A percentile compares a stretch with the other conserved stretches of the same genome.
Evolutionary conservation across 2,113 vertebrate species (phyloP).

Genomic region (Chaenogobius annularis): DNA sequence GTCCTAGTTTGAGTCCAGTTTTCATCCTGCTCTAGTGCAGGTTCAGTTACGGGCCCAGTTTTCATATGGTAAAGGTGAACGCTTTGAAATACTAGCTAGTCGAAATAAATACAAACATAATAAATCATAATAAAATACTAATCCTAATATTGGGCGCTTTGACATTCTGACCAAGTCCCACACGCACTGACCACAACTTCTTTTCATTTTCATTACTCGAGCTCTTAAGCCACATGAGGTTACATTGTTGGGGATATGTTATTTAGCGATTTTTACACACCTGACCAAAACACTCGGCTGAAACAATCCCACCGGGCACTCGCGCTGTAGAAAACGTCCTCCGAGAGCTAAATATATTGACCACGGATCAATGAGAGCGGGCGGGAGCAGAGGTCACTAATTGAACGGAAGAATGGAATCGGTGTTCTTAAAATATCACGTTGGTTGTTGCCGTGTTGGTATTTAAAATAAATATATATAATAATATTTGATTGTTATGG

Average conservation of each 20-base stretch:
- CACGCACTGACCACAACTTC: neutral
- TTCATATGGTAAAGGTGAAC: too few relatives aligned
- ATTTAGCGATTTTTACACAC: constrained; percentile 1
- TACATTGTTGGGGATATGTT: neutral
- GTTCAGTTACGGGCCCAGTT: too few relatives aligned
- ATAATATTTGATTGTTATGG: constrained; percentile 23
- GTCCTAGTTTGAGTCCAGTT: too few relatives aligned
- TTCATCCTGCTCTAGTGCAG: too few relatives aligned
- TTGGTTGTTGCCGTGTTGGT: constrained; percentile 22
- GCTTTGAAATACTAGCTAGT: too few relatives aligned
- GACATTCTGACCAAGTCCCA: neutral
- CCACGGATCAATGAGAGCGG: constrained; percentile 47
- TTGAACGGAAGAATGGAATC: constrained; percentile 54
- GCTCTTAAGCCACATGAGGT: neutral
- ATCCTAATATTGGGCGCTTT: neutral
- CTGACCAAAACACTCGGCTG: neutral
- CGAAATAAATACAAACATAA: too few relatives aligned
- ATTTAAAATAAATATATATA: constrained; percentile 9
- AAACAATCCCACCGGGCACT: constrained; percentile 28
- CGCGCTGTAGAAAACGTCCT: constrained; percentile 11
- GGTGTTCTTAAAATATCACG: constrained; percentile 14
- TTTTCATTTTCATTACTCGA: neutral
- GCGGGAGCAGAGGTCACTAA: constrained; percentile 56
- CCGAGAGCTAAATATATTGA: constrained; percentile 45
- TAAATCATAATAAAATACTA: too few relatives aligned